Base-by-base conservation (phyloP, 1,140 invertebrate species). In the Drosophila pseudoananassae region DNA sequence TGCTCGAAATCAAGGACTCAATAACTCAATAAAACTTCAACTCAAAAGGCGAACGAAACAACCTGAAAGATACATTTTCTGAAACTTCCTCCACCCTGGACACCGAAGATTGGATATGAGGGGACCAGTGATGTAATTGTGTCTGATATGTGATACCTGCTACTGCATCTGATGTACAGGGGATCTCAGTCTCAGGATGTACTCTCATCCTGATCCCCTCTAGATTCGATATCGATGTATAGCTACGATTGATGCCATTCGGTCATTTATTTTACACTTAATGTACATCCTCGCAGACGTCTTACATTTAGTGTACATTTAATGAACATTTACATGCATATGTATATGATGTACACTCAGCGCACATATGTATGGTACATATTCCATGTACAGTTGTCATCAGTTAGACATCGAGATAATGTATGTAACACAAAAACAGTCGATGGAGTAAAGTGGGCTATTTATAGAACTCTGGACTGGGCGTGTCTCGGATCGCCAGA, bases 281-380 rank as follows among this genome's bases (percentile, higher is more conserved):
- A 68, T 40, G 63, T 49, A 73, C 54, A 72, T 43, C 29, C 12
- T 45, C 38, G 1, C 15, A 6, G 40, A 15, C 5, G 15, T 43
- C 31, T 31, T 43, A 66, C 63, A 66, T 50, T 63, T 43, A 63
- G 33, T 51, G 63, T 56, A 61, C 58, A 61, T 50, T 56, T 46
- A 53, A 50, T 60, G 40, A 50, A 61, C 49, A 52, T 51, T 54
- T 59, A 71, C 76, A 65, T 60, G 68, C 69, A 78, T 52, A 65
- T 60, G 66, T 60, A 78, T 52, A 70, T 53, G 50, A 61, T 60
- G 43, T 46, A 46, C 43, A 46, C 43, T 10, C 17, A 10, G 9
- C 17, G 43, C 23, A 23, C 15, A 46, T 4, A 31, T 31, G 29
- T 45, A 45, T 45, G 15, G 20, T 45, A 45, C 40, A 45, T 45